Conservation (phyloP, 2,888 invertebrate genomes). For the Thereva nobilitata region DNA sequence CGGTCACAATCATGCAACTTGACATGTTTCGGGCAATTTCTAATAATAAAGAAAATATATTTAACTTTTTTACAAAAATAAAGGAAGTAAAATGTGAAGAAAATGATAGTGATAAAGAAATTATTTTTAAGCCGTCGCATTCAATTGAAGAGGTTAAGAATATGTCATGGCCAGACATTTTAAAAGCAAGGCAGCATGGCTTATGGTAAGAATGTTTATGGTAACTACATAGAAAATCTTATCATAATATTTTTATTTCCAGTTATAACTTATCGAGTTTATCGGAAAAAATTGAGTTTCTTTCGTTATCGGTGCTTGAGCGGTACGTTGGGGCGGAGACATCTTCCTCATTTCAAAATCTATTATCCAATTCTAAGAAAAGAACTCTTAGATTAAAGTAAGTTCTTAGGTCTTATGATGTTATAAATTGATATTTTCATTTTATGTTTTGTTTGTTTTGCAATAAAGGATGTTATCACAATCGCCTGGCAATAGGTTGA, state of each 20-base stretch:
- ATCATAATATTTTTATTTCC: constrained; percentile 48
- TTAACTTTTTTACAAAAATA: constrained; percentile 47
- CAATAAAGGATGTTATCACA: constrained; percentile 57
- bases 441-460: background rate
- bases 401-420: constrained; percentile 44
- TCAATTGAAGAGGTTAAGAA: constrained; percentile 49
- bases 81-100: constrained; percentile 11
- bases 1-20: constrained; percentile 69
- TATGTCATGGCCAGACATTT: constrained; percentile 65
- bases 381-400: constrained; percentile 64
- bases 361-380: constrained; percentile 68
- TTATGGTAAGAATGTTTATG: constrained; percentile 66
- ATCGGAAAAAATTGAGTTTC: constrained; percentile 71
- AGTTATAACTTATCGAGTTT: constrained; percentile 73
- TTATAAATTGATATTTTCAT: background rate
- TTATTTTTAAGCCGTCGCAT: constrained; percentile 50
- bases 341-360: constrained; percentile 61
- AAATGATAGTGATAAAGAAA: constrained; percentile 24
- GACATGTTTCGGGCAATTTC: constrained; percentile 69
- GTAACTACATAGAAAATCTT: background rate
- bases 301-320: constrained; percentile 68
- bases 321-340: constrained; percentile 78
- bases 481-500: constrained; percentile 76
- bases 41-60: constrained; percentile 62
- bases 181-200: constrained; percentile 69